Base-by-base conservation (phyloP, 2,888 invertebrate genomes). In the Aricia artaxerxes region DNA sequence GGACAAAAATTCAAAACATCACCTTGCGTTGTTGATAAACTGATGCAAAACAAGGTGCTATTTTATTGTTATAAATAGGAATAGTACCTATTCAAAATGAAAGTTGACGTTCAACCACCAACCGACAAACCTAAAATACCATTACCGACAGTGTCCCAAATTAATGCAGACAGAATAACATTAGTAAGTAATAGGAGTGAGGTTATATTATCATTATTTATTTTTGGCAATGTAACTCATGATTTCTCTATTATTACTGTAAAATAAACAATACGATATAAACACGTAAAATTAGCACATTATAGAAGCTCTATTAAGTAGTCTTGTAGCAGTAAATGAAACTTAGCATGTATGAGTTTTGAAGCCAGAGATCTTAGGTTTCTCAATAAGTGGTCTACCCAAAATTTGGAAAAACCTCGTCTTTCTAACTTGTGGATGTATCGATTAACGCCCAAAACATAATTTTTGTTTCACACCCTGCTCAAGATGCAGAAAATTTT, bases 141-240 rank as follows among this genome's bases (percentile, higher is more conserved):
- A 16, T 95, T 97, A 77, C 97, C 97, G 16, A 98, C 98, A 0
- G 96, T 98, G 49, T 97, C 98, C 81, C 98, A 99, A 92, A 98
- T 99, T 79, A 98, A 98, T 90, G 95, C 97, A 1, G 99, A 99
- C 89, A 95, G 97, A 87, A 97, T 99, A 84, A 98, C 98, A 83
- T 97, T 97, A 95, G 98, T 98, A 95, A 90, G 90, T 85, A 82
- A 24, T 9, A 78, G 31, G 69, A 81, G 81, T 88, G 82, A 88
- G 90, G 89, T 89, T 89, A 89, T 84, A 79, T 80, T 84, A 79
- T 80, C 79, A 82, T 69, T 79, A 77, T 35, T 75, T 73, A 80
- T 40, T 49, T 78, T 11, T 35, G 44, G 61, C 31, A 69, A 1
- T 13, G 35, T 69, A 38, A 64, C 24, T 64, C 2, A 64, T 31